phyloP scores from a whole-genome alignment of 2,888 invertebrate species.

The Chrysina gloriosa region DNA sequence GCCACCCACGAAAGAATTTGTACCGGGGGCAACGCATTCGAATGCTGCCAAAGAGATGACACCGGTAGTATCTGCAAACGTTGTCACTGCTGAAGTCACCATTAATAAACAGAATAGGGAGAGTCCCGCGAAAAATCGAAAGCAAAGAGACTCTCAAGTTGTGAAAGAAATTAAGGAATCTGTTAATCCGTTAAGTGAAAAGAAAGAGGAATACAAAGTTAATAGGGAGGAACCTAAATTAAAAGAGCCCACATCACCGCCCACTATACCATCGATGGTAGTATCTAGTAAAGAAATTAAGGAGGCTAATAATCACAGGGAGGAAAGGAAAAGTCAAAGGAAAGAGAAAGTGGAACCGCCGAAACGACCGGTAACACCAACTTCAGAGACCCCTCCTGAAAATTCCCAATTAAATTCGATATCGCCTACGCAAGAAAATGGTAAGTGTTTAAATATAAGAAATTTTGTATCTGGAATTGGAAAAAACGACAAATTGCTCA shows the following conservation, averaged over 20 bases:
- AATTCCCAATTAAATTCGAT: conserved; percentile 24
- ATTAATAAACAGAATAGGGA: conserved; percentile 60
- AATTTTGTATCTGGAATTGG: not conserved
- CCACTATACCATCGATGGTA: conserved; percentile 10
- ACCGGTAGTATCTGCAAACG: conserved; percentile 78
- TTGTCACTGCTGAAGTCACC: conserved; percentile 75
- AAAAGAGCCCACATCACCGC: conserved; percentile 21
- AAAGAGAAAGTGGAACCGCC: conserved; percentile 40
- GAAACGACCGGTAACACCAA: not conserved
- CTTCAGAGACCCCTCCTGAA: conserved; percentile 32
- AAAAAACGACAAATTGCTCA: too few species aligned
- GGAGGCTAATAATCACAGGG: conserved; percentile 46
- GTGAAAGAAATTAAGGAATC: conserved; percentile 35
- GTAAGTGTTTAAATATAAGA: too few species aligned
- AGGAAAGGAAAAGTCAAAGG: conserved; percentile 43
- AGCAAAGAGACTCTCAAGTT: conserved; percentile 51
- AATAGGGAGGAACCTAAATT: conserved; percentile 28
- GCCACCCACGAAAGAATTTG: conserved; percentile 63
- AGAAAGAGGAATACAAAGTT: conserved; percentile 35
- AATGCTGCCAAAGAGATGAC: conserved; percentile 64
- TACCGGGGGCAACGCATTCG: conserved; percentile 53
- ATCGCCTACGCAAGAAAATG: conserved; percentile 39
- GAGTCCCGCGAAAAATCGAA: conserved; percentile 61
- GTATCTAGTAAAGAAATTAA: conserved; percentile 28
- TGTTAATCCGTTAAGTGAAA: not conserved